Conservation (phyloP, 2,888 invertebrate species). For the Epistrophe eligans region DNA sequence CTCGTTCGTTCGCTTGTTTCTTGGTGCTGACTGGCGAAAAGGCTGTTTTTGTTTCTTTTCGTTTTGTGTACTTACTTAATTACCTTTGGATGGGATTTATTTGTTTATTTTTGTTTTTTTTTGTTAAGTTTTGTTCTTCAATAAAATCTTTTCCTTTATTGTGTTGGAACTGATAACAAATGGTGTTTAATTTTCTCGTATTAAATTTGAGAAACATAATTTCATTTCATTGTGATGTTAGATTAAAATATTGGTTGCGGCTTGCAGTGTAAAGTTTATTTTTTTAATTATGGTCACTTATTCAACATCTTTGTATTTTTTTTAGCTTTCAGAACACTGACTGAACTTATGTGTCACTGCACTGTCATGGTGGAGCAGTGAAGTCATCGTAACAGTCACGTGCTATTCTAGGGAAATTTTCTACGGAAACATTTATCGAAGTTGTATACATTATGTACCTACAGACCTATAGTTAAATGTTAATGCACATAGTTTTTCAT, state of each 20-base stretch:
- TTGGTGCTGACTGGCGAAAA: conserved; percentile 10
- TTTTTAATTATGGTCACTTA: conserved; percentile 17
- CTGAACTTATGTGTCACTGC: conserved; percentile 5
- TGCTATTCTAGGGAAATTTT: conserved; percentile 25
- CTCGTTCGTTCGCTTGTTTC: neutral
- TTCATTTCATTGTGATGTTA: conserved; percentile 6
- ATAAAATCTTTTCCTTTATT: conserved; percentile 2
- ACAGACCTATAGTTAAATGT: neutral
- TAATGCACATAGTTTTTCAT: neutral
- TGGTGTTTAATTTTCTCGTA: conserved; percentile 13
- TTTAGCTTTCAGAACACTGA: neutral
- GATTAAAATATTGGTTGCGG: neutral
- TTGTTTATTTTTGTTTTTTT: conserved; percentile 4
- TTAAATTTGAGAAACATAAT: neutral
- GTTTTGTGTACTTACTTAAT: conserved; percentile 10
- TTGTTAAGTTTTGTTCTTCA: neutral
- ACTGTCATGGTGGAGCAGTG: neutral
- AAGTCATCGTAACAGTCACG: neutral
- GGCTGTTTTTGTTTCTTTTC: conserved; percentile 11
- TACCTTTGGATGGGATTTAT: conserved; percentile 9
- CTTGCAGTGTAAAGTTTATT: neutral
- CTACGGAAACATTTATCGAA: neutral
- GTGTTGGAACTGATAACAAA: conserved; percentile 19
- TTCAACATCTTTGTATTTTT: neutral
- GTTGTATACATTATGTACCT: neutral